These are phyloP conservation scores for Drosophila testacea DNA, from an alignment of 2,888 invertebrate genomes.

Conservation along the genomic window DNA sequence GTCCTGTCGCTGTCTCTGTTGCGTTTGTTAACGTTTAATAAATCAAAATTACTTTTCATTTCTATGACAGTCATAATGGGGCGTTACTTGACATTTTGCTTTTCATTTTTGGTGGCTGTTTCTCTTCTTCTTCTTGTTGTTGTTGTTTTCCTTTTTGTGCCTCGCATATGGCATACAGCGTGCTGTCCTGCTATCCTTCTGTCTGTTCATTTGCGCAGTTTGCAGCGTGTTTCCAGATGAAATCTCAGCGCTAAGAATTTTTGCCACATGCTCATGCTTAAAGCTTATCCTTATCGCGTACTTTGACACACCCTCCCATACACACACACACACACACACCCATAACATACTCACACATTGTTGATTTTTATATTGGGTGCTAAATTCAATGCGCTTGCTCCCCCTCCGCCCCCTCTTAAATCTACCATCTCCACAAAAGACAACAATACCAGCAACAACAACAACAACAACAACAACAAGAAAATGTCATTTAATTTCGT, in stretches of 20 bases:
- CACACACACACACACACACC: slow-evolving; percentile 6
- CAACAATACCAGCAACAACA: slow-evolving; percentile 27
- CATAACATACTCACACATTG: slow-evolving; percentile 54
- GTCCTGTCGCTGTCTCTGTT: slow-evolving; percentile 11
- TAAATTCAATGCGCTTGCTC: slow-evolving; percentile 64
- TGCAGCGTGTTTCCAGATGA: slow-evolving; percentile 62
- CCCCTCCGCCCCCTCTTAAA: not conserved
- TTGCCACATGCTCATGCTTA: slow-evolving; percentile 64
- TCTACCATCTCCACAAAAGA: not conserved
- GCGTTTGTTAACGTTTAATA: slow-evolving; percentile 74
- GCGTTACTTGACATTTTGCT: slow-evolving; percentile 76
- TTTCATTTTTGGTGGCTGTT: slow-evolving; percentile 48
- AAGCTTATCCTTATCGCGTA: slow-evolving; percentile 66
- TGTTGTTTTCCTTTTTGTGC: slow-evolving; percentile 7
- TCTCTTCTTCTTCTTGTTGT: not conserved
- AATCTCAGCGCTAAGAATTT: slow-evolving; percentile 61
- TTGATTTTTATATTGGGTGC: slow-evolving; percentile 75
- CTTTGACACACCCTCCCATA: slow-evolving; percentile 32
- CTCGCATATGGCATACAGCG: slow-evolving; percentile 7
- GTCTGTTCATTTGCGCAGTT: slow-evolving; percentile 57
- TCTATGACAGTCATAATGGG: slow-evolving; percentile 75
- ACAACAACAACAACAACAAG: slow-evolving; percentile 27
- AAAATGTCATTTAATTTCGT: slow-evolving; percentile 72
- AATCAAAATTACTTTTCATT: slow-evolving; percentile 83
- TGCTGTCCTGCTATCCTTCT: slow-evolving; percentile 13